Conservation (phyloP, 2,113 vertebrate species). For the Paradisaea rubra region DNA sequence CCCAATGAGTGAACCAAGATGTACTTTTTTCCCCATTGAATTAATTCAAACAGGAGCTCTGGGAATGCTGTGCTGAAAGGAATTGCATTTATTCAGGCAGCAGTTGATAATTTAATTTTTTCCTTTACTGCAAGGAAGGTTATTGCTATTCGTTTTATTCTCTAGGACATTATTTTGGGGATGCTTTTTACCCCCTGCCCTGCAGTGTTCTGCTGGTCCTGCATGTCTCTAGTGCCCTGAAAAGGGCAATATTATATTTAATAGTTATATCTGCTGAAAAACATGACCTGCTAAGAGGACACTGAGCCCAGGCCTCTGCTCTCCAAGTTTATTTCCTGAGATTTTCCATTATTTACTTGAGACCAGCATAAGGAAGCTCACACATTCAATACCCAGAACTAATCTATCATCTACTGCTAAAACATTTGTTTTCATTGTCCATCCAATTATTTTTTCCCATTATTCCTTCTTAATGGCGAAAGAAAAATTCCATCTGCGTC, state of each 20-base stretch:
- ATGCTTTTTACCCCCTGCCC: neutral
- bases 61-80: neutral
- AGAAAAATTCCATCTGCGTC: accelerated
- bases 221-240: neutral
- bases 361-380: neutral
- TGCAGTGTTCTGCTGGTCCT: neutral
- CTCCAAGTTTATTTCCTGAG: neutral
- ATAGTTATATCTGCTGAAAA: neutral
- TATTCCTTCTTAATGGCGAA: neutral
- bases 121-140: accelerated
- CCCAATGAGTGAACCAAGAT: accelerated
- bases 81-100: neutral
- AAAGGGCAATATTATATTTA: neutral
- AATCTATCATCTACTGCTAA: neutral
- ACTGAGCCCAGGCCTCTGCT: neutral
- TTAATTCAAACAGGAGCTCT: neutral
- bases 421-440: neutral
- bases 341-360: neutral
- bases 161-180: accelerated
- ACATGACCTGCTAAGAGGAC: accelerated
- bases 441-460: neutral
- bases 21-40: neutral
- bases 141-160: neutral
- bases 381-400: neutral
- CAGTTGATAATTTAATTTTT: neutral